Conservation (phyloP, 2,113 vertebrate species). For the Aramus guarauna region DNA sequence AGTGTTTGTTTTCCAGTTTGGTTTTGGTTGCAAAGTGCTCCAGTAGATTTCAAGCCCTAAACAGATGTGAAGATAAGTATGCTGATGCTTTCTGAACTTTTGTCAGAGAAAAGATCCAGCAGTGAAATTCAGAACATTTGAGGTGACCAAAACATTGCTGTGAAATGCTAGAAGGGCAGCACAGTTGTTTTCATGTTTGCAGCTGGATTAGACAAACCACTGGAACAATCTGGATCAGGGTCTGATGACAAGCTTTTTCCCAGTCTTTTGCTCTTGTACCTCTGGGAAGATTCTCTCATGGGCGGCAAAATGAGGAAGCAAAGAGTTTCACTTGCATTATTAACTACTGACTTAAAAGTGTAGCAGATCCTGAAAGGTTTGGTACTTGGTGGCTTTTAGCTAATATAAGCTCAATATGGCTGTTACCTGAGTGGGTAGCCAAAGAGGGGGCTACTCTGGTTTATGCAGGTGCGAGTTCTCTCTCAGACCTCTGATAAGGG, state of each 20-base stretch:
- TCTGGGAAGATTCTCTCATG: background rate
- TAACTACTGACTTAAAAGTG: background rate
- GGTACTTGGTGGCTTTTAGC: background rate
- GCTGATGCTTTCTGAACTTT: background rate
- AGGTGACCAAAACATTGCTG: background rate
- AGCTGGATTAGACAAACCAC: background rate
- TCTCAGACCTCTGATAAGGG: background rate
- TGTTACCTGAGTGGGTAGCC: background rate
- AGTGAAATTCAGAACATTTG: background rate
- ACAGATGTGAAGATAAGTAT: background rate
- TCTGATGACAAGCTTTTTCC: background rate
- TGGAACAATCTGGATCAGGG: background rate
- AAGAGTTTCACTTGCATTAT: background rate
- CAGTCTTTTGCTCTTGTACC: background rate
- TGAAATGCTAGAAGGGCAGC: background rate
- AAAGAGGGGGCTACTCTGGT: background rate
- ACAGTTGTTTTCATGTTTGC: background rate
- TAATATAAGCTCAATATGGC: background rate
- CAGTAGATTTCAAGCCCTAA: background rate
- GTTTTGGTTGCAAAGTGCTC: background rate
- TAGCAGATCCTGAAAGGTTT: background rate
- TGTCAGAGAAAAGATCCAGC: background rate
- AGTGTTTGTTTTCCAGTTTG: background rate
- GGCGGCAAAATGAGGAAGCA: background rate
- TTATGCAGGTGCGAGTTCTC: background rate